Base-by-base conservation (phyloP, 2,888 invertebrate genomes). In the Octonoba sinensis region DNA sequence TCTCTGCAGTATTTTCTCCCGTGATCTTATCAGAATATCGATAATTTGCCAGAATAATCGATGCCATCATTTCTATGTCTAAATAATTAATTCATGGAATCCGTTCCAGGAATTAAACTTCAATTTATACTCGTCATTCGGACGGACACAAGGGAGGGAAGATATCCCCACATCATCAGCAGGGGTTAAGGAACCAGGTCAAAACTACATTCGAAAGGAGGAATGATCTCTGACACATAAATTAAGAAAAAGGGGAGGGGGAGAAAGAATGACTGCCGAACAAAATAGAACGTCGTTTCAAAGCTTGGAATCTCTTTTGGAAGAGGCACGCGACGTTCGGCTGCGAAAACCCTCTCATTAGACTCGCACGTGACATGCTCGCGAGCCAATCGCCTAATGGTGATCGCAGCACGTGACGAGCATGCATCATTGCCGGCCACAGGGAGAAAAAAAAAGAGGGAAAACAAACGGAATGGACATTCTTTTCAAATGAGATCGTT, bases 361-460 rank as follows among this genome's bases (percentile, higher is more conserved):
- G 62, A 46, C 57, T n/a, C 73, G 73, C 73, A 73, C 73, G 73
- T 73, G 73, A 73, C 73, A 24, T 22, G 79, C 72, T 81, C 79
- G 79, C 79, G 79, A 81, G 69, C 79, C 79, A 81, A 81, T 81
- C 79, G 67, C 73, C 65, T 81, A 81, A 81, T 81, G 79, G 73
- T 62, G 67, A 81, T 81, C 73, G 49, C 13, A 13, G 66, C 79
- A 81, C 79, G 79, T 81, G 79, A 81, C 67, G 16, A 46, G 79
- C 51, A 81, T 81, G 69, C 6, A 20, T 46, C n/a, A 22, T 54
- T 24, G 27, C 8, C n/a, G 24, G 51, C 12, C 36, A 36, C 36
- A 11, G 36, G 36, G 24, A 65, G 57, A 24, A 54, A 13, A 27
- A 62, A 36, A 62, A 51, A 62, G n/a, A 69, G 71, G 77, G 77